These are phyloP conservation scores for Leptoteleia sp. DNA, from an alignment of 1,140 invertebrate species.

Conservation along the genomic window DNA sequence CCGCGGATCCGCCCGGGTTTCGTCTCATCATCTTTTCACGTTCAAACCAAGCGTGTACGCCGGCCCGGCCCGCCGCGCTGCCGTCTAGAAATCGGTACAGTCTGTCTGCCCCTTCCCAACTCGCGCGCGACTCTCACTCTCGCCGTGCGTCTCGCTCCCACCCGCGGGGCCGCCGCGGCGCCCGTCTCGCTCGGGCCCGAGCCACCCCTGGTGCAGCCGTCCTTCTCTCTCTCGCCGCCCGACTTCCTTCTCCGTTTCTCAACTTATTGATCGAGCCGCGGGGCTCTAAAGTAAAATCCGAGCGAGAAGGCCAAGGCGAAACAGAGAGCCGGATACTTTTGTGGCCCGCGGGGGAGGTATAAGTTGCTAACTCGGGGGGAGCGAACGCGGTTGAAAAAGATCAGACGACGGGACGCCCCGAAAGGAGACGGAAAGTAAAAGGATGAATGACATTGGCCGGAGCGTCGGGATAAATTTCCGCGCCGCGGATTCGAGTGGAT, in stretches of 20 bases:
- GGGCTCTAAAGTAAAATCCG: too few species aligned
- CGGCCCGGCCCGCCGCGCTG: slow-evolving; percentile 67
- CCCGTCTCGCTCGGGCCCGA: too few species aligned
- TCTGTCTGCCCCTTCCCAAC: slow-evolving; percentile 58
- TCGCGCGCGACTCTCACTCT: too few species aligned
- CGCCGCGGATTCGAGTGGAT: slow-evolving; percentile 12
- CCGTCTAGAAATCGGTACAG: slow-evolving; percentile 72
- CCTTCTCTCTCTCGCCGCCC: too few species aligned
- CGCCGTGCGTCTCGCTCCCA: too few species aligned
- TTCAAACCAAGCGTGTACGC: slow-evolving; percentile 72
- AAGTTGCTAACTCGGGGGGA: slow-evolving; percentile 61
- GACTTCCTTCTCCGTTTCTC: too few species aligned
- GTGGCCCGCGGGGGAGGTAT: slow-evolving; percentile 40
- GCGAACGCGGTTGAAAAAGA: slow-evolving; percentile 64
- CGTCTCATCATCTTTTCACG: slow-evolving; percentile 80
- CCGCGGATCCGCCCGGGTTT: slow-evolving; percentile 65
- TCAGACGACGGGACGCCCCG: slow-evolving; percentile 53
- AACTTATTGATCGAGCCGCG: too few species aligned
- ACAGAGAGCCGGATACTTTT: slow-evolving; percentile 35
- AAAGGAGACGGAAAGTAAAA: slow-evolving; percentile 41
- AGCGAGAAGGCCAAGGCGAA: too few species aligned
- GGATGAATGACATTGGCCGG: slow-evolving; percentile 44
- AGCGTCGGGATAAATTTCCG: slow-evolving; percentile 32
- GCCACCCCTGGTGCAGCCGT: too few species aligned
- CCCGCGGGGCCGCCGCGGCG: too few species aligned